Base-by-base conservation (phyloP, 2,113 vertebrate species). In the Chionis minor region DNA sequence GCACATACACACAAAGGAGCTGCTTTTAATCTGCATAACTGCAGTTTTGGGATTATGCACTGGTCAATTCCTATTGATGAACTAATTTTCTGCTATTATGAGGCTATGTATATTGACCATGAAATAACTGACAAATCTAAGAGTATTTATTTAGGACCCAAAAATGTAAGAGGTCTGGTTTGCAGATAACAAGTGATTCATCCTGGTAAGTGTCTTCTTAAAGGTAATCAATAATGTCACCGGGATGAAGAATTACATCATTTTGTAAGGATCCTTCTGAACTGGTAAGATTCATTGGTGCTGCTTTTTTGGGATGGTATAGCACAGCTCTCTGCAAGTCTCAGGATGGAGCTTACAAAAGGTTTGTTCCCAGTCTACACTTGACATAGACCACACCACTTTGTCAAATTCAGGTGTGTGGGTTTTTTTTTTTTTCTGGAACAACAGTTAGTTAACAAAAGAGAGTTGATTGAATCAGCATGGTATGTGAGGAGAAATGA, bases 161-260 rank as follows among this genome's bases (percentile, higher is more conserved):
- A 47, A 94, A 93, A 96, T 65, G 51, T 78, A 69, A 97, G 80
- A 66, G 85, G 44, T 66, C 89, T 95, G 75, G 69, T 94, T 92
- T 79, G 72, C 86, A 90, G 97, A 96, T 95, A 97, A 96, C 67
- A 92, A 94, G 66, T 94, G 95, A 97, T 98, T 97, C 94, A 96
- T 98, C 95, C 94, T 94, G 40, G 67, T 95, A 95, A 97, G 81
- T 94, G 77, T 92, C 92, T 97, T 90, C 86, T 96, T 98, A 97
- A 97, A 97, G 89, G 45, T 95, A 97, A 98, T 98, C 97, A 81
- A 97, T 97, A 98, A 90, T 91, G 81, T 92, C 92, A 96, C 35
- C 78, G 72, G 75, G 91, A 95, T 97, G 96, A 98, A 97, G 94
- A 97, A 98, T 97, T 52, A 67, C 94, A 95, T 96, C 45, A 87